Base-by-base conservation (phyloP, 2,888 invertebrate genomes). In the Apodemia arnacis region DNA sequence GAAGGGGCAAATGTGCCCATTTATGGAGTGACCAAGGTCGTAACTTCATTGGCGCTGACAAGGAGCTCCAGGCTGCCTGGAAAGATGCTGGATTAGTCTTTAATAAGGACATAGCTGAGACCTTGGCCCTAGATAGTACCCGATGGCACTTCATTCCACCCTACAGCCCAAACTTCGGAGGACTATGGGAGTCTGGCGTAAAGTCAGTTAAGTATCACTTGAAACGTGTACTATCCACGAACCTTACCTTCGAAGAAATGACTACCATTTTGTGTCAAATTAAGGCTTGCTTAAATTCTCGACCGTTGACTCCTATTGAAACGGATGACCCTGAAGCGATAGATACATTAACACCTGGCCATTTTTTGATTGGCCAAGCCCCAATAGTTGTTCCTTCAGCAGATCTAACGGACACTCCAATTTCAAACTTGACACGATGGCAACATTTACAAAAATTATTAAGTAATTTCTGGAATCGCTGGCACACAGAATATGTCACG, bases 131-230 rank as follows among this genome's bases (percentile, higher is more conserved):
- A 11, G 88, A 93, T 24, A 87, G 88, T 0, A 91, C 90, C 11
- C 84, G 87, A 34, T 91, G 90, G 91, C 91, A 92, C 49, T 89
- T 87, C 54, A 91, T 92, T n/a, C 93, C 92, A 13, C 82, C 91
- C 6, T 78, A 88, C 11, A 87, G 83, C 8, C 92, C 92, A 21
- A 78, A 91, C 63, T 83, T 90, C 34, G 93, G 90, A 3, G 92
- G 89, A 8, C 63, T 90, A 15, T 92, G 92, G 92, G 91, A 93
- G 69, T 86, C 91, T 7, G 92, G 88, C 1, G 82, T 94, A 3
- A 84, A 74, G 10, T 90, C 82, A 3, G 66, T 72, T 1, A 91
- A 91, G 41, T 21, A 73, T 18, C 92, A 92, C 54, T 18, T 89
- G 1, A 81, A 34, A n/a, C 54, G 88, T 13, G 13, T 90, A 11